Conservation (phyloP, 2,113 vertebrate species). For the Agelaius tricolor region DNA sequence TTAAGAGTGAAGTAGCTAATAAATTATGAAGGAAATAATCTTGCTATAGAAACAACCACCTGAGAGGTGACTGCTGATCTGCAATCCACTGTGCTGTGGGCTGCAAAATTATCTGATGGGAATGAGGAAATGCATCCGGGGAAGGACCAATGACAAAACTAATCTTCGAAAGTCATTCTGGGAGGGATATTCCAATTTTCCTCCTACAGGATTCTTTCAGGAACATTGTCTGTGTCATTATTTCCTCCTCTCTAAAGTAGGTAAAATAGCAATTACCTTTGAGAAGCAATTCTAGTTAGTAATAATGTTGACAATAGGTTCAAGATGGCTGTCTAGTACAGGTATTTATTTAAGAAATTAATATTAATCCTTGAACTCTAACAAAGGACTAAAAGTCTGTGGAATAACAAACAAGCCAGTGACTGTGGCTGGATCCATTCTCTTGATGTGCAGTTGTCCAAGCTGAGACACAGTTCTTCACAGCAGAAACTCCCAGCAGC, state of each 20-base stretch:
- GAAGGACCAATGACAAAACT: background rate
- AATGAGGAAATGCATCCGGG: background rate
- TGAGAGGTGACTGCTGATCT: background rate
- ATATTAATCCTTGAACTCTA: background rate
- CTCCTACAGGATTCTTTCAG: background rate
- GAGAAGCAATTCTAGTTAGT: background rate
- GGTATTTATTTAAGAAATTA: background rate
- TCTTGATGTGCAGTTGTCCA: background rate
- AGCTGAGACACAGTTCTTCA: background rate
- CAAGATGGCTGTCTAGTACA: background rate
- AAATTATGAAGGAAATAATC: background rate
- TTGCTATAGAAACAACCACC: background rate
- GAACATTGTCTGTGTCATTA: background rate
- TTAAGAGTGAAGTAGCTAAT: background rate
- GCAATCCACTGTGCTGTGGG: background rate
- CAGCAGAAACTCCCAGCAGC: background rate
- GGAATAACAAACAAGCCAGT: background rate
- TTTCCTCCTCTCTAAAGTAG: background rate
- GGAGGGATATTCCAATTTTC: background rate
- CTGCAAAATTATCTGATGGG: background rate
- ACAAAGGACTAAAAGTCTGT: background rate
- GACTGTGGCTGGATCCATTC: background rate
- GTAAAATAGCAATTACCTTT: conserved; percentile 2
- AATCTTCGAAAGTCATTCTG: background rate
- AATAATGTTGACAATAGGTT: background rate